phyloP scores from a whole-genome alignment of 1,140 invertebrate genomes.

The Temnothorax nylanderi region DNA sequence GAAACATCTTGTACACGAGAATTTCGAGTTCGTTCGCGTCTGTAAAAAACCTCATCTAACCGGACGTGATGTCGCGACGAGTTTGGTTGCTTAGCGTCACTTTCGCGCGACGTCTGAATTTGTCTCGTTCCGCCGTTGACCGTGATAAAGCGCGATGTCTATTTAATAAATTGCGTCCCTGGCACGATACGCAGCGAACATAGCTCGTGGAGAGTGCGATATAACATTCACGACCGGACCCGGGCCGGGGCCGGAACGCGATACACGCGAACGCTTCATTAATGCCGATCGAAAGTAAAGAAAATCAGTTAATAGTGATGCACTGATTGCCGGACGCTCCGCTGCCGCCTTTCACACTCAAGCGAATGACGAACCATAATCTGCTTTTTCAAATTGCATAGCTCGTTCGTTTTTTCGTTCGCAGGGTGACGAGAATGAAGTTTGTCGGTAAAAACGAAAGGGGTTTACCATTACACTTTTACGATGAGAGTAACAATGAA shows the following conservation, averaged over 20 bases:
- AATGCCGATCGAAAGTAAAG: slow-evolving; percentile 42
- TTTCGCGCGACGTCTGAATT: slow-evolving; percentile 42
- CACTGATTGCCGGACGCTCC: slow-evolving; percentile 1
- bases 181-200: slow-evolving; percentile 6
- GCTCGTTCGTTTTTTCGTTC: background rate
- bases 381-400: background rate
- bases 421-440: background rate
- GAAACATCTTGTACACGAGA: background rate
- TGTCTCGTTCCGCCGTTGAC: slow-evolving; percentile 27
- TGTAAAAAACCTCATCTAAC: background rate
- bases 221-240: background rate
- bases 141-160: slow-evolving; percentile 45
- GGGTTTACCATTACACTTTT: background rate
- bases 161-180: slow-evolving; percentile 50
- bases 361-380: background rate
- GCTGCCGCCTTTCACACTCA: slow-evolving; percentile 15
- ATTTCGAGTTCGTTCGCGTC: background rate
- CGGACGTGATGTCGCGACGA: background rate
- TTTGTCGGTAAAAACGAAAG: background rate
- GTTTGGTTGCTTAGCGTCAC: slow-evolving; percentile 28
- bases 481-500: background rate
- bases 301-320: slow-evolving; percentile 34
- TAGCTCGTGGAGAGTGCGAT: background rate
- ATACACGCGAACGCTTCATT: slow-evolving; percentile 39
- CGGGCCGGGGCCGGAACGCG: background rate